Evolutionary conservation across 2,113 vertebrate species (phyloP), one percentile per base, ranked within the genome.

Genomic region (Lophura nycthemera): DNA sequence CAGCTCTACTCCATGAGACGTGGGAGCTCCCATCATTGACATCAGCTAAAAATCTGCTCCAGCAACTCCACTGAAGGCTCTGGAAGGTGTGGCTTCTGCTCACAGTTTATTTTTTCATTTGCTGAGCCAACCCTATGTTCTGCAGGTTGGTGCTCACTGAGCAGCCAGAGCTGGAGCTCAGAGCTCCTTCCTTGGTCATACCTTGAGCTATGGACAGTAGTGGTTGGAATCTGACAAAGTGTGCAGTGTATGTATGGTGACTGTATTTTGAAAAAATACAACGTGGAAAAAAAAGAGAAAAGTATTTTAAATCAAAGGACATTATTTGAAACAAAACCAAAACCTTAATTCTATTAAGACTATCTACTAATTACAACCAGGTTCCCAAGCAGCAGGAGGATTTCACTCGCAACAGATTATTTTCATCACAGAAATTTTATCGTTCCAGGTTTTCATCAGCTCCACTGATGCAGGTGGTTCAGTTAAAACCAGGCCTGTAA

Each of bases 381-480:
- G 34, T 89, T 61, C 25, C 54, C 81, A 75, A 91, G 54, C 61
- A 75, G 34, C 52, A 59, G 48, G 45, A 83, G 22, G 48, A 83
- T 85, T 89, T 87, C 27, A 61, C 36, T 57, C 54, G 21, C 12
- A 72, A 48, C 56, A 74, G 66, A 34, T 65, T 4, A 22, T 81
- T 87, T 71, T 75, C 52, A 64, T 70, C 27, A 45, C 29, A 69
- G 56, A 77, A 77, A 77, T 78, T 22, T 67, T 54, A 45, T 59
- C 21, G 34, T 69, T 89, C 45, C 2, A 3, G 38, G 42, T 34
- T 88, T 78, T 88, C 61, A 83, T 50, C 34, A 80, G 59, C 36
- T 86, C 50, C 70, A 67, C 21, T 78, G 86, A 38, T 93, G 56
- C 90, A 91, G 71, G 67, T 85, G 57, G 63, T 59, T 89, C 21